Percentiles rank a stretch among this genome's conserved stretches.
Conservation (phyloP, 23 tunicate species). For the Oikopleura dioica region DNA sequence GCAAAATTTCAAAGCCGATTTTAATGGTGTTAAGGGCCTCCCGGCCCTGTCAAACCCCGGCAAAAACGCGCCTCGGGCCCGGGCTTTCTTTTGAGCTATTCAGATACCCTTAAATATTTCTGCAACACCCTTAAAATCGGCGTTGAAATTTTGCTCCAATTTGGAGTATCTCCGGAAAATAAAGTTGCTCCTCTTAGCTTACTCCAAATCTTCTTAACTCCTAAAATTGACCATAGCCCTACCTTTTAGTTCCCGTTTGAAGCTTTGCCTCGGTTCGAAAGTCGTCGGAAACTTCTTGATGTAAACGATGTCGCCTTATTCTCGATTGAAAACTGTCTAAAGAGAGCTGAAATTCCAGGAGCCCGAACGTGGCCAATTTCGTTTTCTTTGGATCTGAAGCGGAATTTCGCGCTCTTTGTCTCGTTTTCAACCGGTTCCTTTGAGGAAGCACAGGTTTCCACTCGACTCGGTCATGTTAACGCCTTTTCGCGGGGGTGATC, state of each 20-base stretch:
- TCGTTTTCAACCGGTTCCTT: not conserved
- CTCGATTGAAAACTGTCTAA: not conserved
- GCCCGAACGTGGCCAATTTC: not conserved
- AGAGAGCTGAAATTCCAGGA: not conserved
- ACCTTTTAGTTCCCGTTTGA: not conserved
- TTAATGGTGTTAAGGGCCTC: no score
- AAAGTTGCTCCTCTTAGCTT: no score
- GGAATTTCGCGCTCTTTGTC: not conserved
- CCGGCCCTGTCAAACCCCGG: no score
- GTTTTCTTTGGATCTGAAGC: not conserved
- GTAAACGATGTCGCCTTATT: not conserved
- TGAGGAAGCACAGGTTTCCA: not conserved
- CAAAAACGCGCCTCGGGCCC: no score
- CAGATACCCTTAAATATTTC: no score
- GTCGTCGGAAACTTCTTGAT: not conserved
- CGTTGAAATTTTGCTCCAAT: no score
- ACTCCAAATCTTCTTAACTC: no score
- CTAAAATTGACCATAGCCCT: no score
- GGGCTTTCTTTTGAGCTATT: no score
- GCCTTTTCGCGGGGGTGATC: not conserved
- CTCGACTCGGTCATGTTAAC: not conserved
- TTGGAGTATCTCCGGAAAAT: no score
- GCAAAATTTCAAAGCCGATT: no score
- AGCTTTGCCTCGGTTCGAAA: not conserved
- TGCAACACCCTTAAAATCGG: no score